Evolutionary conservation across 2,888 invertebrate species (phyloP).

Genomic region (Pseudolycoriella hygida): DNA sequence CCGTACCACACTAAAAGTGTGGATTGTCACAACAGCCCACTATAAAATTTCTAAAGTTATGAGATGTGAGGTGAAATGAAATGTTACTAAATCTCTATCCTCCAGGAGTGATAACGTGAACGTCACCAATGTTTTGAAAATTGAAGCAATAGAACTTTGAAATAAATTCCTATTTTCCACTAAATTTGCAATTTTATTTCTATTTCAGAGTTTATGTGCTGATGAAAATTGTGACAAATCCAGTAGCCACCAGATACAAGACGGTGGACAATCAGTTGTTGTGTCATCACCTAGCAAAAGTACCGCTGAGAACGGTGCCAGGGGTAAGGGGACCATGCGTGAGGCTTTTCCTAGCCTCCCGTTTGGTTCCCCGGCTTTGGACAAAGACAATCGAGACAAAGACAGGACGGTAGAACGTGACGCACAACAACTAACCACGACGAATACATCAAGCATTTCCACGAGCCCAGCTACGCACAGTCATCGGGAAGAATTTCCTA

Average conservation of each 20-base stretch:
- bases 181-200: too few relatives aligned
- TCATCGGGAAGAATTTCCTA: constrained; percentile 9
- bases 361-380: constrained; percentile 14
- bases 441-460: constrained; percentile 1
- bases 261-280: not conserved
- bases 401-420: constrained; percentile 3
- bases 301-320: constrained; percentile 11
- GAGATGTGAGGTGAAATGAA: too few relatives aligned
- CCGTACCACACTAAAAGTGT: too few relatives aligned
- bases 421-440: not conserved
- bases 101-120: too few relatives aligned
- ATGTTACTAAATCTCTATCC: too few relatives aligned
- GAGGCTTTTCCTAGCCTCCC: constrained; percentile 16
- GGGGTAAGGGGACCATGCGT: constrained; percentile 15
- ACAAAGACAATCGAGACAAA: not conserved
- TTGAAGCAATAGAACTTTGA: too few relatives aligned
- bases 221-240: constrained; percentile 13
- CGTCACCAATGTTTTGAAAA: too few relatives aligned
- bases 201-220: constrained; percentile 12
- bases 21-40: too few relatives aligned
- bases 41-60: too few relatives aligned
- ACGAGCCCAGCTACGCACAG: constrained; percentile 5
- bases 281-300: constrained; percentile 1
- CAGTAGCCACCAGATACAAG: constrained; percentile 7
- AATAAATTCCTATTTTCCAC: too few relatives aligned